Evolutionary conservation across 2,797 vertebrate species (phyloP), one percentile per base, ranked within the genome.

Genomic region (Sorex maritimensis): DNA sequence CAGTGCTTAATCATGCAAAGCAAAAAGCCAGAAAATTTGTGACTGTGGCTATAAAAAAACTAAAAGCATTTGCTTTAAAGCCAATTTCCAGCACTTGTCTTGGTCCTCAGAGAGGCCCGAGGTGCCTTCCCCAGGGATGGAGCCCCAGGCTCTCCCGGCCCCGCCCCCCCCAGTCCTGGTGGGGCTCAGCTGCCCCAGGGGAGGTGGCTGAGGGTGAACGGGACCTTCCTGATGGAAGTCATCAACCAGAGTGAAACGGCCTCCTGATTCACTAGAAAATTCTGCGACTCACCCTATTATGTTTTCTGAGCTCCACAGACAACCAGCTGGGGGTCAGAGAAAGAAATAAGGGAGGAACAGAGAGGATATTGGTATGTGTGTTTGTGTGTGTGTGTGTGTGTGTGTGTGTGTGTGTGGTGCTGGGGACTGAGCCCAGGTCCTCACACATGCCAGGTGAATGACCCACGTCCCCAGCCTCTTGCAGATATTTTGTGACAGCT

Each of bases 1-100:
- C 49, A 4, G 14, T 84, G 49, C 58, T 87, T 77, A 86, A 87
- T 67, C 67, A 93, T 90, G 80, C 30, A 81, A 63, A 90, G 13
- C 67, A 34, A 67, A 61, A 41, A 67, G 68, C 34, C 26, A 26
- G 77, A 63, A 17, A 49, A 49, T 13, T 44, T n/a, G 49, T 80
- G 87, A 84, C 10, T 71, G 21, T 34, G 0, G 15, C 30, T 19
- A 21, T 49, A n/a, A 86, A 88, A 44, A 52, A 71, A 24, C 67
- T 46, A 11, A 55, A 52, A 55, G 58, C 7, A 4, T 19, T 85
- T 75, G 61, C 61, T 26, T 52, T 71, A 65, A 89, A 86, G 75
- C 87, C 71, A n/a, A 30, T 0, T 1, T 79, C 73, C 72, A n/a
- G 30, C 0, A 26, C 0, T 80, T 44, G 17, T 24, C 34, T 81